phyloP scores from a whole-genome alignment of 1,140 invertebrate species.

The Drosophila orena region DNA sequence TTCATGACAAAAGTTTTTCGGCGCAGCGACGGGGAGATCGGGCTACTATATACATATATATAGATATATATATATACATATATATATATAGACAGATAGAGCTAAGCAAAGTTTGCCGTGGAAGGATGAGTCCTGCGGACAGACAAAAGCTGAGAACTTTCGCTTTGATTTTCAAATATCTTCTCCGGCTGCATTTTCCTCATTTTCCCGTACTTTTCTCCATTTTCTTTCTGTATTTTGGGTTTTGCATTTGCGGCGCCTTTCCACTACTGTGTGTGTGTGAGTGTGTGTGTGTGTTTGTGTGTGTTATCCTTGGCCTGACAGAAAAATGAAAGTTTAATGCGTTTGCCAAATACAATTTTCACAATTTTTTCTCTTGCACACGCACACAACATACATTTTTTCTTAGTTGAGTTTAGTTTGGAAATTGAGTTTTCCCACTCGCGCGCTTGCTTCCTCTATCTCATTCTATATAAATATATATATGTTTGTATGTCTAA shows the following conservation, averaged over 20 bases:
- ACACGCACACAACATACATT: conserved; percentile 15
- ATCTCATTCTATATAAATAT: conserved; percentile 27
- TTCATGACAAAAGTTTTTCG: conserved; percentile 82
- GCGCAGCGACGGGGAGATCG: conserved; percentile 25
- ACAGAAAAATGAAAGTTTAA: conserved; percentile 85
- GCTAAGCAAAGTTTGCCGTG: conserved; percentile 36
- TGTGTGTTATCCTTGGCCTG: conserved; percentile 68
- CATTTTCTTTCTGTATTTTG: conserved; percentile 11
- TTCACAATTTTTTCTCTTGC: conserved; percentile 58
- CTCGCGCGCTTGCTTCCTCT: conserved; percentile 14
- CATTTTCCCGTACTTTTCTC: conserved; percentile 19
- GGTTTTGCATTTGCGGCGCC: conserved; percentile 52
- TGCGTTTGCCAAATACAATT: conserved; percentile 84
- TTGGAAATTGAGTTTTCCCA: conserved; percentile 68
- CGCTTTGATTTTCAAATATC: conserved; percentile 81
- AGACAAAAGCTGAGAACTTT: conserved; percentile 78
- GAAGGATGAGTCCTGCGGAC: conserved; percentile 40
- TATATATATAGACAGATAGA: neutral
- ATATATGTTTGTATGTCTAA: too few species aligned
- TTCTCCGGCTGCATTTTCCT: conserved; percentile 21
- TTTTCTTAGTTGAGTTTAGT: conserved; percentile 60
- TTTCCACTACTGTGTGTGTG: neutral
- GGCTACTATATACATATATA: neutral
- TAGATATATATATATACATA: neutral
- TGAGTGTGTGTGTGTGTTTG: neutral